Evolutionary conservation across 92 coral and sea anemone genomes (phyloP), one percentile per base, ranked within the genome.

Genomic region (Palythoa grandiflora): DNA sequence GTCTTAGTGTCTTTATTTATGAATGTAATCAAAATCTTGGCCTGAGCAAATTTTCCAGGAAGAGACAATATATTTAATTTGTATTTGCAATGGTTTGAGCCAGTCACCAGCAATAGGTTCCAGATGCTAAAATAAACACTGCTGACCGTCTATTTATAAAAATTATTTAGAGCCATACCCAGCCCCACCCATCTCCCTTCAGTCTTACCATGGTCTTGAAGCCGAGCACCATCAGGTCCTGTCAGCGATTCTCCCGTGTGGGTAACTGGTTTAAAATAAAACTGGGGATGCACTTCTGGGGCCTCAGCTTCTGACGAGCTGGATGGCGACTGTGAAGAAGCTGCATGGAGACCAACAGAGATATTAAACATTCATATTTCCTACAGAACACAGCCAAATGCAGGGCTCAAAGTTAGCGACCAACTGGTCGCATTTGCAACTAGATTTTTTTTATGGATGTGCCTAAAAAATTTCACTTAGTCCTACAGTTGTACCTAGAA

Each of bases 241-340:
- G 79, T 80, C 17, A 93, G 63, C 6, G 93, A 89, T 16, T 94
- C 96, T 9, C 98, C 98, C 15, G 60, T 74, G n/a, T 39, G 38
- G 13, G 87, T 87, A 17, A 94, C 94, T 37, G 98, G 98, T 61
- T 94, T 94, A 80, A 94, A 83, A 85, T 63, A 87, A 78, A 94
- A 94, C 83, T 87, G 84, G 16, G 98, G 95, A 55, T 47, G 48
- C 10, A 39, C 73, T 6, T 89, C 94, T 12, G 66, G 84, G 19
- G 44, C 40, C 1, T 83, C 88, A 44, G 39, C 17, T 11, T 83
- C 87, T 20, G 77, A 50, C 14, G 83, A 85, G 9, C 72, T 36
- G 28, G 68, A 28, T 38, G 83, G 35, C 10, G 52, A 21, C 38
- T 53, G n/a, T n/a, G 80, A 71, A 19, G 88, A 83, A 1, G 87